Evolutionary conservation across 2,113 vertebrate genomes (phyloP).

Genomic region (Vulpes lagopus): DNA sequence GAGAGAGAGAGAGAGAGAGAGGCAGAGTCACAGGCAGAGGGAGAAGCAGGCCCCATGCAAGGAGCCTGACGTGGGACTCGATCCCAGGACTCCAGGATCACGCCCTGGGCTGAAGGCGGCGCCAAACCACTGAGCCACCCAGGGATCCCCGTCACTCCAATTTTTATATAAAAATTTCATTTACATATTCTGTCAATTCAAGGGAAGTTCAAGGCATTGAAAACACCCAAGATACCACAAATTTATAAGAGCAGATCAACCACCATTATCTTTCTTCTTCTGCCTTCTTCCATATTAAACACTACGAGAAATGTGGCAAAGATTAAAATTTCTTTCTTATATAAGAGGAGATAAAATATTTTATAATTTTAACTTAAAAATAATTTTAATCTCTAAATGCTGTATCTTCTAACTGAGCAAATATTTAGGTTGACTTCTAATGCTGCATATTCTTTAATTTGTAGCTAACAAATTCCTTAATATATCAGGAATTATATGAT

Average conservation of each 20-base stretch:
- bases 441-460: neutral
- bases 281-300: neutral
- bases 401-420: neutral
- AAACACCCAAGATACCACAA: neutral
- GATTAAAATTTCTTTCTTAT: neutral
- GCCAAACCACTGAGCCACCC: no score
- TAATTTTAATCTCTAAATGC: neutral
- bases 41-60: no score
- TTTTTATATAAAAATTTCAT: conserved; percentile 3
- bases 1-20: rapidly evolving
- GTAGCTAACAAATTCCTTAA: neutral
- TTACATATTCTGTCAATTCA: neutral
- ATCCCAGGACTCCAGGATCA: no score
- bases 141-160: neutral
- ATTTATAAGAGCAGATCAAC: neutral
- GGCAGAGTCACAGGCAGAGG: no score
- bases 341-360: neutral
- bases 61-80: no score
- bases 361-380: conserved; percentile 4
- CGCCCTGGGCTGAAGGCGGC: no score
- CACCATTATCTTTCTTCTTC: neutral
- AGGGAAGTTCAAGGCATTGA: neutral
- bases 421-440: neutral
- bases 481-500: neutral
- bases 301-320: neutral